These are phyloP conservation scores for Forpus xanthops DNA, from an alignment of 2,797 vertebrate species.

Conservation along the genomic window DNA sequence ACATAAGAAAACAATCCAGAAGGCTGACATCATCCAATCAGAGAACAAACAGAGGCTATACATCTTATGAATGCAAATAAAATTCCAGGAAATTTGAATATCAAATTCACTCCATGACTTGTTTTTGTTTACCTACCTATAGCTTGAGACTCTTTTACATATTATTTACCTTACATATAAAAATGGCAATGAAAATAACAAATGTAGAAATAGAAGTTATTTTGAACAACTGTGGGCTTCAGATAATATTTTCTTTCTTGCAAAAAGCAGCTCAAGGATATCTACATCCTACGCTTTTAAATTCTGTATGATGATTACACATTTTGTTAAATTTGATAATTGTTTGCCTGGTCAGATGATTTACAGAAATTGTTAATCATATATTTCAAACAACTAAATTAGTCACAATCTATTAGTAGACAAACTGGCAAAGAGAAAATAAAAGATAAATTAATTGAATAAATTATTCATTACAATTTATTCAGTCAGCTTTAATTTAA, in stretches of 20 bases:
- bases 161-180: not conserved
- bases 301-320: not conserved
- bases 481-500: constrained; percentile 42
- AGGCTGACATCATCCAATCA: not conserved
- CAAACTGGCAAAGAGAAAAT: constrained; percentile 15
- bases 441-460: constrained; percentile 38
- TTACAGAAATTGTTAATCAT: constrained; percentile 1
- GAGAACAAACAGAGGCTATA: not conserved
- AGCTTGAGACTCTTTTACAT: not conserved
- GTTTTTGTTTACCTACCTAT: not conserved
- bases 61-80: constrained; percentile 21
- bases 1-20: not conserved
- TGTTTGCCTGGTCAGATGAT: not conserved
- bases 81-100: constrained; percentile 45
- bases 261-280: not conserved
- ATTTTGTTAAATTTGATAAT: not conserved
- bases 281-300: not conserved
- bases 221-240: not conserved
- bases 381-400: constrained; percentile 43
- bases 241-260: not conserved
- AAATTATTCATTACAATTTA: constrained; percentile 44
- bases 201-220: constrained; percentile 1
- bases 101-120: not conserved
- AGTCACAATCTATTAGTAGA: constrained; percentile 6
- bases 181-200: not conserved